Evolutionary conservation across 2,113 vertebrate genomes (phyloP).

Genomic region (Oostethus manadensis): DNA sequence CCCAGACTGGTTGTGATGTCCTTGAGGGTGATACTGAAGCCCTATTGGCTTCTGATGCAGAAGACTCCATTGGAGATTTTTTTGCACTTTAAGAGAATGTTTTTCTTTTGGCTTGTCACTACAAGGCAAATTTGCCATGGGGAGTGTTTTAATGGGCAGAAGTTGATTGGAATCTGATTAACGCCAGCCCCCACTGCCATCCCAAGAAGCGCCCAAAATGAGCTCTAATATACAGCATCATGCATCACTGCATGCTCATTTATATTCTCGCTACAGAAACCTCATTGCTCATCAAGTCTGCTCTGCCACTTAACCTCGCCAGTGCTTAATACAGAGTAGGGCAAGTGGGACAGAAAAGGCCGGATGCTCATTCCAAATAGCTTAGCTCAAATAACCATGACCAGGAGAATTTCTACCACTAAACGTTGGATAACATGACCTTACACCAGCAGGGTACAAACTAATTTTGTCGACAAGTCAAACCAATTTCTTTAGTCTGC

Average conservation of each 20-base stretch:
- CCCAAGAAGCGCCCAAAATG: conserved; percentile 19
- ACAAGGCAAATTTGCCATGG: conserved; percentile 50
- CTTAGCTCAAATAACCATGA: conserved; percentile 17
- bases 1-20: conserved; percentile 15
- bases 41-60: no score
- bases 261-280: conserved; percentile 24
- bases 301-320: conserved; percentile 36
- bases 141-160: conserved; percentile 53
- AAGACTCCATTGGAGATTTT: no score
- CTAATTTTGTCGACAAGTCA: conserved; percentile 19
- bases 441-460: conserved; percentile 19
- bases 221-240: conserved; percentile 20
- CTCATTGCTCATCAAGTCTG: conserved; percentile 11
- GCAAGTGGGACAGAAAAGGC: conserved; percentile 11
- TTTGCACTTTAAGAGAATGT: no score
- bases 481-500: conserved; percentile 10
- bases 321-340: conserved; percentile 8
- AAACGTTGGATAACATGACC: conserved; percentile 22
- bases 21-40: conserved; percentile 6
- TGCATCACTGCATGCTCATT: conserved; percentile 15
- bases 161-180: conserved; percentile 6
- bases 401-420: conserved; percentile 18
- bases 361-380: conserved; percentile 29
- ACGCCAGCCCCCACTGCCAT: conserved; percentile 21
- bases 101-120: conserved; percentile 12